These are phyloP conservation scores for Cosmia trapezina DNA, from an alignment of 2,888 invertebrate species.

Conservation along the genomic window DNA sequence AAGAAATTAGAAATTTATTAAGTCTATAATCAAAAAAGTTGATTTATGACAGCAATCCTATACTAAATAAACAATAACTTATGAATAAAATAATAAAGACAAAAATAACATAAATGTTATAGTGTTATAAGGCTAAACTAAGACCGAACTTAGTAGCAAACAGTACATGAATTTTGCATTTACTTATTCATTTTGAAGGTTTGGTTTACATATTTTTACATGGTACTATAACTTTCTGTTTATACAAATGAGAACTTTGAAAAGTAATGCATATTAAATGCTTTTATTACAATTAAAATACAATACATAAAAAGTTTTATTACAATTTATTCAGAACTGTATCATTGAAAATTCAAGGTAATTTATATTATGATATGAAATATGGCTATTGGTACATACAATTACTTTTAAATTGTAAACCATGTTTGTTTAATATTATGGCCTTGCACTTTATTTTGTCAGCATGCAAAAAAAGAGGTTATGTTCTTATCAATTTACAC, in stretches of 20 bases:
- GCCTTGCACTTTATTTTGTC: conserved; percentile 63
- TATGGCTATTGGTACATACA: conserved; percentile 18
- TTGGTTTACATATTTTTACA: neutral
- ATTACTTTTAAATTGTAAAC: conserved; percentile 24
- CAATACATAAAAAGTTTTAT: conserved; percentile 29
- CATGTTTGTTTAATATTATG: conserved; percentile 25
- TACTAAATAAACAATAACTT: conserved; percentile 34
- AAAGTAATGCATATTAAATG: neutral
- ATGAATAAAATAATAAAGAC: conserved; percentile 28
- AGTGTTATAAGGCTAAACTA: conserved; percentile 2
- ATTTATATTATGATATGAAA: conserved; percentile 20
- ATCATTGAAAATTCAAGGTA: conserved; percentile 33
- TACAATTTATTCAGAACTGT: conserved; percentile 26
- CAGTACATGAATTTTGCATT: neutral
- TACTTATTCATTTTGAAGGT: conserved; percentile 2
- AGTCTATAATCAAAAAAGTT: conserved; percentile 1
- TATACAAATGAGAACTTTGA: neutral
- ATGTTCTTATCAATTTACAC: conserved; percentile 65
- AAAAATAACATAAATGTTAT: conserved; percentile 20
- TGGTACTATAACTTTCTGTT: neutral
- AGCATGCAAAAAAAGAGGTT: conserved; percentile 71
- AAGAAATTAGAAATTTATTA: conserved; percentile 31
- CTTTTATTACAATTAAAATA: conserved; percentile 19
- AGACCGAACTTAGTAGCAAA: neutral
- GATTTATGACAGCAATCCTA: conserved; percentile 15